Evolutionary conservation across 1,140 invertebrate genomes (phyloP).

Genomic region (Penaeus japonicus): DNA sequence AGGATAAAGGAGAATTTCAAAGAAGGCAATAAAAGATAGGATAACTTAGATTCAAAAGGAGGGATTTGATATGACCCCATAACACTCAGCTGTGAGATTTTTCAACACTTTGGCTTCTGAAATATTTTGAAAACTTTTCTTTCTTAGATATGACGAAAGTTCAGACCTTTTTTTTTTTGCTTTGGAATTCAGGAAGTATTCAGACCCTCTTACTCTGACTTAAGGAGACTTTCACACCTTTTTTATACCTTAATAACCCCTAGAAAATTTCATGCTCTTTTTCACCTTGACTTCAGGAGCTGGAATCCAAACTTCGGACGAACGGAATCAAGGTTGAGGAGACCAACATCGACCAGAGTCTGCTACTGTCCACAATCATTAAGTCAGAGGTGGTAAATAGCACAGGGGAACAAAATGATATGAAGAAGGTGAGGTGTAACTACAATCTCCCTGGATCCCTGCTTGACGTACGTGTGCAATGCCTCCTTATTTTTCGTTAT

Average conservation of each 20-base stretch:
- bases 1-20: background rate
- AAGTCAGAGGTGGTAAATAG: constrained; percentile 47
- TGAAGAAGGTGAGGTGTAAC: constrained; percentile 56
- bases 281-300: constrained; percentile 18
- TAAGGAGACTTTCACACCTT: background rate
- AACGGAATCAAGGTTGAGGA: constrained; percentile 58
- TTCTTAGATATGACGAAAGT: too few species aligned
- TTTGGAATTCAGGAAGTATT: too few species aligned
- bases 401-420: constrained; percentile 29
- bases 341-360: constrained; percentile 50
- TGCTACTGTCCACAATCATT: constrained; percentile 49
- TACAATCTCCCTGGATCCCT: constrained; percentile 48
- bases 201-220: background rate
- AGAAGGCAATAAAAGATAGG: background rate
- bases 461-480: constrained; percentile 54
- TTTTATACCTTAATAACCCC: background rate
- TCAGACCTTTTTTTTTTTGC: too few species aligned
- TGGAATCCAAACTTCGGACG: constrained; percentile 44
- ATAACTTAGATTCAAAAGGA: too few species aligned
- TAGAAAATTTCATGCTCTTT: background rate
- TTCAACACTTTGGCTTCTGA: background rate
- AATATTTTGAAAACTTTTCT: too few species aligned
- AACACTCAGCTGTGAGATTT: too few species aligned
- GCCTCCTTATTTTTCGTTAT: constrained; percentile 16
- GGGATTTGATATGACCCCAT: too few species aligned